Evolutionary conservation across 2,888 invertebrate species (phyloP).

Genomic region (Eumacrocentrus americanus): DNA sequence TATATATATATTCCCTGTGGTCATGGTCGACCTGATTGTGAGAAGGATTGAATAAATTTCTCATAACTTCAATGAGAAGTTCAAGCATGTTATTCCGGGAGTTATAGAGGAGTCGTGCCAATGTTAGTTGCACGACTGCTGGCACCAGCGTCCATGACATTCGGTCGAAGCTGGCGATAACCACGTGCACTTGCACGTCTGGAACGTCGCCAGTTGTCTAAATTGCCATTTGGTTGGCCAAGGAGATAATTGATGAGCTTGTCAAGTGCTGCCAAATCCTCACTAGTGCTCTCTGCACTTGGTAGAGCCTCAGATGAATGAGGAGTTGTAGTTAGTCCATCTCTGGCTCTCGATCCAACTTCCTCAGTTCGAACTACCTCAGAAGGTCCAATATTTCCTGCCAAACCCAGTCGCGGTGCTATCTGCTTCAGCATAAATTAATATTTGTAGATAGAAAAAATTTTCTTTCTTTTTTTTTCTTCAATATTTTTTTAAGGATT

Average conservation of each 20-base stretch:
- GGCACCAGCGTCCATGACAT: constrained; percentile 34
- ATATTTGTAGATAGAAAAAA: background rate
- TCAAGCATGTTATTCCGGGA: constrained; percentile 3
- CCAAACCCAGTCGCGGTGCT: constrained; percentile 46
- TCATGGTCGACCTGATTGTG: background rate
- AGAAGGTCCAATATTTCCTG: constrained; percentile 19
- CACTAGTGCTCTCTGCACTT: constrained; percentile 48
- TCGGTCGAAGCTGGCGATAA: constrained; percentile 48
- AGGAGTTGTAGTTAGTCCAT: constrained; percentile 21
- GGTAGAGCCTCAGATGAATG: constrained; percentile 57
- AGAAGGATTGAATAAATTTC: constrained; percentile 16
- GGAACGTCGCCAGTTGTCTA: constrained; percentile 53
- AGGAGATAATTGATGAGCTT: constrained; percentile 69
- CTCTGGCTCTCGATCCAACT: constrained; percentile 8
- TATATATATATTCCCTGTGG: background rate
- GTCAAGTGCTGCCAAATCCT: constrained; percentile 70
- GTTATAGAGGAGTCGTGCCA: constrained; percentile 49
- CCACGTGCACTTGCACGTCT: constrained; percentile 50
- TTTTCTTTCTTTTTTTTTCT: constrained; percentile 5
- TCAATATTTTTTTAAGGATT: too few species aligned
- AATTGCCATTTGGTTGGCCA: constrained; percentile 59
- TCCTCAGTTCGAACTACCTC: background rate
- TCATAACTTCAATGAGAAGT: background rate
- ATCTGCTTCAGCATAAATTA: constrained; percentile 40
- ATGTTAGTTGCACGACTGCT: constrained; percentile 34